Evolutionary conservation across 2,797 vertebrate species (phyloP), one percentile per base, ranked within the genome.

Genomic region (Tympanoctomys barrerae): DNA sequence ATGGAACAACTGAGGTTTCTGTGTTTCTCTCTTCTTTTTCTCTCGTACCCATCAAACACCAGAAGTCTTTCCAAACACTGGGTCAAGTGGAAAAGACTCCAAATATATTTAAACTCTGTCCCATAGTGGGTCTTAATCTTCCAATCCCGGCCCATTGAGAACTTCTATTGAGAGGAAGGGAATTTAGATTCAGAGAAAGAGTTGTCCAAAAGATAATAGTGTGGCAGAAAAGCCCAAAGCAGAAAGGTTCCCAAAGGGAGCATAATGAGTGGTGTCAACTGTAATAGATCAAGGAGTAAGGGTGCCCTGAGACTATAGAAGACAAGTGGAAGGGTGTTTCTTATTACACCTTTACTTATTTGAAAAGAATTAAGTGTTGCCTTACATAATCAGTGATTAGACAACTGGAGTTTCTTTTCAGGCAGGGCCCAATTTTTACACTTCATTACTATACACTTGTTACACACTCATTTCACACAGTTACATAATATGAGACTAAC

Each of bases 331-430:
- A 62, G 62, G 59, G 33, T 87, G 75, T 85, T 90, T 57, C 62
- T 71, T 16, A 0, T 61, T 11, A 70, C 39, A 80, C n/a, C 31
- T 24, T 77, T n/a, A 49, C 8, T 71, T 80, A 83, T 80, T 93
- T 31, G 33, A 7, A 87, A 90, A 73, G 13, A 46, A 8, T 22
- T 11, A 19, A 0, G 22, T 68, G 62, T 64, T 70, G 31, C 90
- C 46, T 77, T 54, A 5, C 8, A 26, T 4, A 26, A 18, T 71
- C 80, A 92, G 64, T 39, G 87, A 66, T 70, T 5, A 7, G 49
- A 84, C 57, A 66, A 52, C 79, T 95, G 85, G 28, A 33, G 62
- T 70, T 85, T 71, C 80, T 87, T 80, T 90, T 39, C 42, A 66
- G 11, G 28, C 28, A 61, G 11, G 78, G 6, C 3, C 11, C 52